Percentiles rank a stretch among this genome's conserved stretches.
Evolutionary conservation across 2,113 vertebrate species (phyloP).

Genomic region (Cynocephalus volans): DNA sequence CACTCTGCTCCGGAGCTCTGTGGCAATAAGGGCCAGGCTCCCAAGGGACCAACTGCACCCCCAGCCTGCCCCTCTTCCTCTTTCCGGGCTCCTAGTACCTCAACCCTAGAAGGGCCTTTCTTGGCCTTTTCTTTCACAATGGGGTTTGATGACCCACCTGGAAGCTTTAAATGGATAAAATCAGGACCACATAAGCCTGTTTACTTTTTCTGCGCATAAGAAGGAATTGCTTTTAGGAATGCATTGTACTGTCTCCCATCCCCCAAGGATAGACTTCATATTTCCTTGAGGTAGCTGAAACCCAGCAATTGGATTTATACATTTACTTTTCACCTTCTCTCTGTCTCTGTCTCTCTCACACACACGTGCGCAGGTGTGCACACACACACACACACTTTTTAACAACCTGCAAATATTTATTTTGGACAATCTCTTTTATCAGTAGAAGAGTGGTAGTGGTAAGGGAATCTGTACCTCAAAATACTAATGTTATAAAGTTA

Average conservation of each 20-base stretch:
- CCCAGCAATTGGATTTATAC: not conserved
- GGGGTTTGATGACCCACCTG: not conserved
- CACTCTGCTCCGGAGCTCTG: not conserved
- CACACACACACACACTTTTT: not conserved
- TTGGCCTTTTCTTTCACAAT: not conserved
- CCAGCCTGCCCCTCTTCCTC: no score
- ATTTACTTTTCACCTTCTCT: not conserved
- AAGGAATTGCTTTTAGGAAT: slow-evolving; percentile 53
- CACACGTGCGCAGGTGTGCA: not conserved
- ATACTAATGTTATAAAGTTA: slow-evolving; percentile 6
- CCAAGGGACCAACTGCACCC: not conserved
- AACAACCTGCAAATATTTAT: slow-evolving; percentile 46
- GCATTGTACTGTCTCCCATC: not conserved
- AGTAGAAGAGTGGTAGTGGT: not conserved
- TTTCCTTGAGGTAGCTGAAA: slow-evolving; percentile 49
- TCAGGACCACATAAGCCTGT: not conserved
- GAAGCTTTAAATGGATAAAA: slow-evolving; percentile 11
- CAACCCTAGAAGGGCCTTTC: not conserved
- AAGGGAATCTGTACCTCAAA: not conserved
- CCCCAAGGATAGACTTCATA: not conserved
- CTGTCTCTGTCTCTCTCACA: not conserved
- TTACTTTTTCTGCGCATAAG: not conserved
- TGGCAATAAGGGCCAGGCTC: not conserved
- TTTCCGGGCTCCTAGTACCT: not conserved
- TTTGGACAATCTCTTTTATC: slow-evolving; percentile 50